phyloP scores from a whole-genome alignment of 2,113 vertebrate species.

The Ploceus nigricollis region DNA sequence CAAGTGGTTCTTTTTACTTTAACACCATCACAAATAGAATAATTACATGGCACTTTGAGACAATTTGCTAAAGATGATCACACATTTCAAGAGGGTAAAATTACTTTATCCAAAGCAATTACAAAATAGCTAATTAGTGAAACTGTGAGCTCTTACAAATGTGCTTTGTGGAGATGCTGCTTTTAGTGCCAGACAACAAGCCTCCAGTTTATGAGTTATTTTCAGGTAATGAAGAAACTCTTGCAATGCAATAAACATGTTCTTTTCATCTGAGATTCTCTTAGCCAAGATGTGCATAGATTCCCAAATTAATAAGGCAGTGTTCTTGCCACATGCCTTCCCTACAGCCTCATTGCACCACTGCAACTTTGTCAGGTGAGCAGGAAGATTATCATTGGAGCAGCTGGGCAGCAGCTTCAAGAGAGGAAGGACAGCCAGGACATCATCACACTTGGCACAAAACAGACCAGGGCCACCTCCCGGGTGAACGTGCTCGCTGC shows the following conservation, averaged over 20 bases:
- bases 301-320: background rate
- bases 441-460: background rate
- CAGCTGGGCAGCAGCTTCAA: slow-evolving; percentile 8
- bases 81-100: slow-evolving; percentile 58
- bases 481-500: accelerated
- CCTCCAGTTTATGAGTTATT: slow-evolving; percentile 38
- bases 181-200: slow-evolving; percentile 44
- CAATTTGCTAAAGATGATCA: slow-evolving; percentile 61
- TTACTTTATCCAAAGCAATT: slow-evolving; percentile 66
- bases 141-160: slow-evolving; percentile 57
- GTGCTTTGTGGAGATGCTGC: slow-evolving; percentile 51
- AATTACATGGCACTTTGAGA: slow-evolving; percentile 66
- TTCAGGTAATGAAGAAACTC: slow-evolving; percentile 50
- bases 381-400: background rate
- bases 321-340: background rate
- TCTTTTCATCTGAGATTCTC: background rate
- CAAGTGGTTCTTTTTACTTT: slow-evolving; percentile 7
- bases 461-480: background rate
- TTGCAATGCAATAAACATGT: background rate
- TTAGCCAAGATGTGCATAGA: background rate
- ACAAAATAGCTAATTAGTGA: slow-evolving; percentile 70
- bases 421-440: background rate
- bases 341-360: background rate
- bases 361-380: background rate
- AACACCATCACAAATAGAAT: slow-evolving; percentile 40